Evolutionary conservation across 1,140 invertebrate genomes (phyloP), one percentile per base, ranked within the genome.

Genomic region (Andrena cerasifolii): DNA sequence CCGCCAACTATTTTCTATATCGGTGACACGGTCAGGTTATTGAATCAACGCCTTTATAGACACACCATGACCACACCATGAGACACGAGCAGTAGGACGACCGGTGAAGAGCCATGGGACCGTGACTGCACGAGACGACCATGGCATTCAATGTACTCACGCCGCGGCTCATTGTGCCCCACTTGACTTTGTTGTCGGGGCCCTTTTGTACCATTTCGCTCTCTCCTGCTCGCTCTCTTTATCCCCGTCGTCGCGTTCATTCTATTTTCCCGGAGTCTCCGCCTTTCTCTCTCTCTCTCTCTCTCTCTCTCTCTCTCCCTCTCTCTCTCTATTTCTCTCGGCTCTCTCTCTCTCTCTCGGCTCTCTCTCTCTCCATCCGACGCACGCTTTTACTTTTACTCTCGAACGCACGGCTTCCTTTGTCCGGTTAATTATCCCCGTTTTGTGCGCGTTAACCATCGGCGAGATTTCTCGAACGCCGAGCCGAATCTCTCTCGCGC

Each of bases 131-230:
- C 36, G 71, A 72, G 73, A 89, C 86, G 80, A 78, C 78, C 76
- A 78, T 78, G 86, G 87, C 87, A 90, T 90, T 90, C 89, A 89
- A 91, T 88, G 86, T 90, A 90, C 89, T 89, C 89, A 87, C 82
- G 88, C 89, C 88, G 86, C 87, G 89, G 81, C 89, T 91, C 89
- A 91, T 91, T 91, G 90, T 90, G 83, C 86, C 90, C 89, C 90
- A 91, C 90, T 91, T 91, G 90, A 91, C 90, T 91, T 91, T 91
- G 89, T 91, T 91, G 90, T 90, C 88, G 87, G 89, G 87, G 71
- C 85, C 83, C 85, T 89, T 90, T 89, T 90, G 89, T 88, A 72
- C 72, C 33, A 77, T 79, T 87, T 85, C 80, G 65, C 78, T 45
- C 71, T 77, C 68, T 77, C 58, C 43, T 24, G 33, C 73, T 81